These are phyloP conservation scores for Drosophila parthenogenetica DNA, from an alignment of 2,888 invertebrate species.

Conservation along the genomic window DNA sequence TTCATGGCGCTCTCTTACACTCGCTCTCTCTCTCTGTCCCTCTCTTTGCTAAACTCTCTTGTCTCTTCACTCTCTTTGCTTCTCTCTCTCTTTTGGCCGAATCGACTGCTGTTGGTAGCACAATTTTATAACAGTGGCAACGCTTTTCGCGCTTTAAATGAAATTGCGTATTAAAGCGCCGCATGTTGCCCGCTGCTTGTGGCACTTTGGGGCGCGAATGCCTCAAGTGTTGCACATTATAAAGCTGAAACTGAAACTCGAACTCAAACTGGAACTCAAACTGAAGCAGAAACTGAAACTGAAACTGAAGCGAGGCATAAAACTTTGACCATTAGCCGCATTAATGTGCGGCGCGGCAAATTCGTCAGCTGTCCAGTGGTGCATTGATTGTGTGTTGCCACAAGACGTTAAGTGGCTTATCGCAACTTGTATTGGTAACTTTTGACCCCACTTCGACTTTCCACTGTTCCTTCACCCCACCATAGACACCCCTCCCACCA, in stretches of 20 bases:
- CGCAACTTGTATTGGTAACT: conserved; percentile 42
- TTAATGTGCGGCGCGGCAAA: conserved; percentile 70
- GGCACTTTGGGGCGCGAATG: conserved; percentile 40
- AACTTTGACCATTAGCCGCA: conserved; percentile 76
- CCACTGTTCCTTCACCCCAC: not conserved
- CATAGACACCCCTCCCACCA: too few relatives aligned
- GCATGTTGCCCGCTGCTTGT: not conserved
- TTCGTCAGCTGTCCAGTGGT: conserved; percentile 73
- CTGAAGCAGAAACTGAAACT: conserved; percentile 59
- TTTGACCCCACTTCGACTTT: conserved; percentile 10
- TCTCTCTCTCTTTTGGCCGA: not conserved
- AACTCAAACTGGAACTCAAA: conserved; percentile 40
- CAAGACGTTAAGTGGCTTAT: conserved; percentile 50
- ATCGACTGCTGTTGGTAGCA: conserved; percentile 20
- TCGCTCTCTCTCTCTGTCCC: not conserved
- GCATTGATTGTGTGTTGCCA: conserved; percentile 55
- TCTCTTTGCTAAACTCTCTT: not conserved
- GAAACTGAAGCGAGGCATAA: conserved; percentile 68
- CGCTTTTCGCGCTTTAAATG: conserved; percentile 49
- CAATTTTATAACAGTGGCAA: conserved; percentile 37
- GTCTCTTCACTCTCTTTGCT: not conserved
- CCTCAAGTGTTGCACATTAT: conserved; percentile 75
- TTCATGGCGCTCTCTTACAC: conserved; percentile 18
- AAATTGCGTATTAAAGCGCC: conserved; percentile 49
- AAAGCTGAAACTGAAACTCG: conserved; percentile 42